A percentile compares a stretch with the other conserved stretches of the same genome.
Evolutionary conservation across 2,888 invertebrate species (phyloP).

Genomic region (Exocentrus adspersus): DNA sequence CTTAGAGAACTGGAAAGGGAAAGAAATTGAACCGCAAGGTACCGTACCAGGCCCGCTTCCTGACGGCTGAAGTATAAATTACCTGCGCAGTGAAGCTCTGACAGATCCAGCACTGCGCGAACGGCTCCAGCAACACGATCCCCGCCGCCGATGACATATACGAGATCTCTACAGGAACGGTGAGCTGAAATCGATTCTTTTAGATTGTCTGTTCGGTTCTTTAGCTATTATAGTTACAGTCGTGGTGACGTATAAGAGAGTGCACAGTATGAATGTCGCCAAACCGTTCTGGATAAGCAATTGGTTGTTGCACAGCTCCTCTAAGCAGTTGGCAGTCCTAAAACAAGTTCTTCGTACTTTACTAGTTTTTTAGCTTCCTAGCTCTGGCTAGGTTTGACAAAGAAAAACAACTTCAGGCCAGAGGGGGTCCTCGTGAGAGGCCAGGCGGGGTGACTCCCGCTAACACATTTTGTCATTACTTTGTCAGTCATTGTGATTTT

Average conservation of each 20-base stretch:
- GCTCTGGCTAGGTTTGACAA: too few relatives aligned
- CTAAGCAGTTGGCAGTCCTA: background rate
- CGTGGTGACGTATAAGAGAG: background rate
- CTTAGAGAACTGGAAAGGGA: slow-evolving; percentile 21
- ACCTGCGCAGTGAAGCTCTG: slow-evolving; percentile 22
- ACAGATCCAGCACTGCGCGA: slow-evolving; percentile 12
- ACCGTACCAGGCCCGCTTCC: too few relatives aligned
- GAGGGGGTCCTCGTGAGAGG: too few relatives aligned
- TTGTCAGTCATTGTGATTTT: too few relatives aligned
- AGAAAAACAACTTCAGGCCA: too few relatives aligned
- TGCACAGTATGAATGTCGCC: background rate
- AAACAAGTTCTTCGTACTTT: too few relatives aligned
- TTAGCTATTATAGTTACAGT: background rate
- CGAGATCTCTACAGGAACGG: background rate
- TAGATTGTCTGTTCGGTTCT: too few relatives aligned
- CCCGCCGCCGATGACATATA: background rate
- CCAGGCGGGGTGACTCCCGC: too few relatives aligned
- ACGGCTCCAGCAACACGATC: background rate
- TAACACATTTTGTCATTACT: too few relatives aligned
- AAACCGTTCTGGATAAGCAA: background rate
- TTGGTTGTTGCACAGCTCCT: background rate
- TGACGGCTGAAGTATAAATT: too few relatives aligned
- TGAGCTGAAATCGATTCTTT: background rate
- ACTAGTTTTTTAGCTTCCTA: too few relatives aligned
- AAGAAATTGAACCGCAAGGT: too few relatives aligned